Percentiles rank a stretch among this genome's conserved stretches.
Evolutionary conservation across 2,888 invertebrate species (phyloP).

Genomic region (Callyntrura sp.): DNA sequence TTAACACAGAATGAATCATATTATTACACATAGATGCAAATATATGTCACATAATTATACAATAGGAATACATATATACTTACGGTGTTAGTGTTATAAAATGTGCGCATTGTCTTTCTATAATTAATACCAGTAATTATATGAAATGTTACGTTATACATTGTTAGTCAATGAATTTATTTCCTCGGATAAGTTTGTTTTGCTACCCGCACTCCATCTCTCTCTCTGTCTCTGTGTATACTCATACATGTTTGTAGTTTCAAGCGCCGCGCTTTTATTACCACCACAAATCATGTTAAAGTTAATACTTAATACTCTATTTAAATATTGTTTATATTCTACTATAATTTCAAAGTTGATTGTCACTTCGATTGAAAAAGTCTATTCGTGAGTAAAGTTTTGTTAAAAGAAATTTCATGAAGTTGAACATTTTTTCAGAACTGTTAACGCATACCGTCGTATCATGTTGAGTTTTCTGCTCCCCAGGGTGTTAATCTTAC

Average conservation of each 20-base stretch:
- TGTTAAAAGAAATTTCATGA: not conserved
- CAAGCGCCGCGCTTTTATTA: not conserved
- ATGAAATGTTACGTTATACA: not conserved
- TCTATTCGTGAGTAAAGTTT: not conserved
- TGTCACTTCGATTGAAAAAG: no score
- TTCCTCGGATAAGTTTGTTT: not conserved
- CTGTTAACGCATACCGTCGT: no score
- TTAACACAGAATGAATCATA: no score
- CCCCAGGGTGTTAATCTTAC: no score
- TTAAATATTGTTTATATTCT: not conserved
- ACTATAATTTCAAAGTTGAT: no score
- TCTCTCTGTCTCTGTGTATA: not conserved
- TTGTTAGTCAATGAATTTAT: conserved; percentile 4
- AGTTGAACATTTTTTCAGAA: no score
- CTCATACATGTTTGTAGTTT: not conserved
- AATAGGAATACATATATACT: no score
- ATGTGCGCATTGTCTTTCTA: conserved; percentile 54
- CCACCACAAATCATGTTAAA: not conserved
- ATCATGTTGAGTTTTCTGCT: no score
- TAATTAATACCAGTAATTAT: not conserved
- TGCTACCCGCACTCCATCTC: not conserved
- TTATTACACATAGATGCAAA: not conserved
- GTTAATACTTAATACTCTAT: no score
- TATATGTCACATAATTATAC: not conserved
- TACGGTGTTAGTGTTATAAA: not conserved